Conservation (phyloP, 1,140 invertebrate genomes). For the Penaeus chinensis region DNA sequence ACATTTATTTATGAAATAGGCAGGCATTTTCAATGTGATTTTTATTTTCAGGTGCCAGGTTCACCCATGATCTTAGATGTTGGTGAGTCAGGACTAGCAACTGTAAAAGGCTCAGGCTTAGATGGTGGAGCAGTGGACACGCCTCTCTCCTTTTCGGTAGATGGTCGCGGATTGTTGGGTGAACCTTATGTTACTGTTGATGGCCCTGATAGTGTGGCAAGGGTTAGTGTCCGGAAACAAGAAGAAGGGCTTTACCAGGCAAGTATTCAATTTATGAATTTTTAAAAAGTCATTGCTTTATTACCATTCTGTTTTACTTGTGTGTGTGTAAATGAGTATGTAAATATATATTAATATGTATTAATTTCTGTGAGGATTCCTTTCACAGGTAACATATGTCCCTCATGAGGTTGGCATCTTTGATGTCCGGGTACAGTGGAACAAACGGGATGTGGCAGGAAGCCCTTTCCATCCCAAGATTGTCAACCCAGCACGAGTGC, state of each 20-base stretch:
- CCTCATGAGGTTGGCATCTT: constrained; percentile 81
- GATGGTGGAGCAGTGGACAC: constrained; percentile 67
- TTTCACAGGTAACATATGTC: constrained; percentile 73
- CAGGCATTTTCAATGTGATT: neutral
- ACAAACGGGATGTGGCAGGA: constrained; percentile 76
- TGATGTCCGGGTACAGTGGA: constrained; percentile 79
- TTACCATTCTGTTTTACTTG: neutral
- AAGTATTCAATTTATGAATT: neutral
- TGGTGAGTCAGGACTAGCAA: constrained; percentile 74
- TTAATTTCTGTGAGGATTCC: neutral
- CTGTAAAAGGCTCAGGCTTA: constrained; percentile 73
- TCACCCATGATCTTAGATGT: constrained; percentile 74
- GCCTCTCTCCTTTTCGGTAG: constrained; percentile 67
- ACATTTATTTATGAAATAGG: neutral
- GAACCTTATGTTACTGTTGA: constrained; percentile 74
- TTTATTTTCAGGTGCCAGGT: constrained; percentile 67
- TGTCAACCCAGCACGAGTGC: constrained; percentile 75
- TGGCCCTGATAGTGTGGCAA: constrained; percentile 78
- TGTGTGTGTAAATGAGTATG: neutral
- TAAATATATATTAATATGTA: neutral
- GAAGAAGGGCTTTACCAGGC: constrained; percentile 72
- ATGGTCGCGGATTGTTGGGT: constrained; percentile 72
- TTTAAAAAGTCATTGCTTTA: too few species aligned
- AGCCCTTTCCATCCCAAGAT: constrained; percentile 81
- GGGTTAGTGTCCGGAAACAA: constrained; percentile 72